These are phyloP conservation scores for Engystomops pustulosus DNA, from an alignment of 2,113 vertebrate genomes.

Conservation along the genomic window DNA sequence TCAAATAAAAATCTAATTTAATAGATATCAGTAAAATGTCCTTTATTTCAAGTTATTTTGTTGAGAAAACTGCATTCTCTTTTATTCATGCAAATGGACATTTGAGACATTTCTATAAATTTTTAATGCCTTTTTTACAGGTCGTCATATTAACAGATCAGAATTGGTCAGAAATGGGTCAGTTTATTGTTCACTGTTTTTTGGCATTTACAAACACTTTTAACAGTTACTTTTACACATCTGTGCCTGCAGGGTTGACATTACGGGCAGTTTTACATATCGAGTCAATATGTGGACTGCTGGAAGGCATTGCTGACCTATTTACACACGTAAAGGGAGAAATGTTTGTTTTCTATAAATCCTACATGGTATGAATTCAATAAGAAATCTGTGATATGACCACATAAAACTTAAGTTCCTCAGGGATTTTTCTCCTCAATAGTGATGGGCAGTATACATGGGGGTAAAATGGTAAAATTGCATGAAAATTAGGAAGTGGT, in stretches of 20 bases:
- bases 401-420: too few relatives aligned
- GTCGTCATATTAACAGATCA: neutral
- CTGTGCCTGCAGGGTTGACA: neutral
- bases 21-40: neutral
- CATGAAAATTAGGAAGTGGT: too few relatives aligned
- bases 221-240: slow-evolving; percentile 4
- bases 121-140: neutral
- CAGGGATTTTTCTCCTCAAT: too few relatives aligned
- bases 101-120: neutral
- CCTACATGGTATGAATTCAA: too few relatives aligned
- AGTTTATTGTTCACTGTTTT: neutral
- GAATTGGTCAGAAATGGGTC: neutral
- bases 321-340: neutral
- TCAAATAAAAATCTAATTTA: neutral
- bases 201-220: neutral
- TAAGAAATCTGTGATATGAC: too few relatives aligned
- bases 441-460: too few relatives aligned
- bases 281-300: neutral
- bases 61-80: neutral
- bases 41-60: neutral
- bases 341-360: neutral
- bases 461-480: too few relatives aligned
- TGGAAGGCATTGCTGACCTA: neutral
- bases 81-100: neutral
- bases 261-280: neutral